Base-by-base conservation (phyloP, 2,888 invertebrate genomes). In the Lypha dubia region DNA sequence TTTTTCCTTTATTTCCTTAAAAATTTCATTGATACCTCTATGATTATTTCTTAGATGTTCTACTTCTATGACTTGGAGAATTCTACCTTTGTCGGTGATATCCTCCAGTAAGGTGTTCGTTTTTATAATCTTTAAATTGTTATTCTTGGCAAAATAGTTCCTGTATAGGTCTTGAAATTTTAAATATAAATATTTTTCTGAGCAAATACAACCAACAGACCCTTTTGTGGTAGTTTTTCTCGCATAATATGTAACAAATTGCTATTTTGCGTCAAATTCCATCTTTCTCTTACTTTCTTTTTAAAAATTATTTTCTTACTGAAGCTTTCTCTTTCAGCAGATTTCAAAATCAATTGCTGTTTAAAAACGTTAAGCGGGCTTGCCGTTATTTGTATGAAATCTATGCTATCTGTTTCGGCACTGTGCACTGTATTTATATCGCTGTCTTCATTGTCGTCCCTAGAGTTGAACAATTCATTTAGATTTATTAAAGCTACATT, bases 31-130 rank as follows among this genome's bases (percentile, higher is more conserved):
- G 3, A 32, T 32, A 6, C 32, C 32, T 7, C 32, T 32, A 7
- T 32, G 32, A 7, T 32, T 32, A 7, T 32, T 32, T 32, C 32
- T 3, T 7, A 32, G 7, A 32, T 32, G 32, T 38, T 49, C 60
- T n/a, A 41, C 24, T 32, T 74, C 74, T 24, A 81, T 60, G 5
- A 75, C n/a, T 28, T 79, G 35, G 24, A 63, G 44, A 24, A 63
- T n/a, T 58, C 35, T 58, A 35, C 58, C 58, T 35, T 58, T 17
- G 17, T 58, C 58, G 58, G 44, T 46, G 17, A 46, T 17, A 46
- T 46, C 46, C 8, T 46, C 46, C 17, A 24, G 22, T 22, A 51
- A 1, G 13, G 24, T 51, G 22, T 9, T 44, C 9, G 65, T n/a
- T 22, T 51, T 51, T 24, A 51, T 22, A 22, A 51, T 3, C 11